Base-by-base conservation (phyloP, 2,113 vertebrate species). In the Lota lota region DNA sequence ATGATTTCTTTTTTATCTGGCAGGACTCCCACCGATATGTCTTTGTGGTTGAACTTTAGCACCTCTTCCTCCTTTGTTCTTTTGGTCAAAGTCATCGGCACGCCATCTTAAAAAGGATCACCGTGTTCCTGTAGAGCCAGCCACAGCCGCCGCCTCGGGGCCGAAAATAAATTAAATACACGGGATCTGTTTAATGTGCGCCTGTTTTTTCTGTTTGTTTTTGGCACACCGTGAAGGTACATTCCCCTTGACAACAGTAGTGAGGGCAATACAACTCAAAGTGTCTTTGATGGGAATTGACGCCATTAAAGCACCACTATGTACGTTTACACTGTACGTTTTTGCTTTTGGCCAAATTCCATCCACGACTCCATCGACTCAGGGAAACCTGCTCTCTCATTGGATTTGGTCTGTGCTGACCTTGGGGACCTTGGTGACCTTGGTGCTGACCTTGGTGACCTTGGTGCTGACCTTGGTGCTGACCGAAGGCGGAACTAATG, bases 61-160 rank as follows among this genome's bases (percentile, higher is more conserved):
- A 33, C 16, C 33, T 24, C 17, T 62, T 70, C 17, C 7, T 11
- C 20, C 63, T 69, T 63, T 73, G 75, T 61, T 68, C 10, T 64
- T n/a, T 53, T 12, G 28, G 67, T 17, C 72, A 79, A 74, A 73
- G 70, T 74, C 78, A 85, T 79, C 80, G 75, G 63, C 36, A 17
- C 59, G 67, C 36, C 63, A 70, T 54, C 18, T 53, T 22, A 61
- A 62, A 66, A 66, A 51, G 22, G 75, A 76, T 81, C 79, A 72
- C 53, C 54, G 28, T 69, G 82, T 88, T 83, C 83, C 70, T 65
- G 57, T 51, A 62, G 33, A 47, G 40, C 40, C 28, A 33, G 7
- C 28, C 62, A 58, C 53, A 66, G 8, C 57, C 65, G 64, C 22
- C 33, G 47, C 83, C 77, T 63, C 47, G n/a, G 69, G 79, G 20